Percentiles rank a stretch among this genome's conserved stretches.
Evolutionary conservation across 2,113 vertebrate species (phyloP).

Genomic region (Notothenia coriiceps): DNA sequence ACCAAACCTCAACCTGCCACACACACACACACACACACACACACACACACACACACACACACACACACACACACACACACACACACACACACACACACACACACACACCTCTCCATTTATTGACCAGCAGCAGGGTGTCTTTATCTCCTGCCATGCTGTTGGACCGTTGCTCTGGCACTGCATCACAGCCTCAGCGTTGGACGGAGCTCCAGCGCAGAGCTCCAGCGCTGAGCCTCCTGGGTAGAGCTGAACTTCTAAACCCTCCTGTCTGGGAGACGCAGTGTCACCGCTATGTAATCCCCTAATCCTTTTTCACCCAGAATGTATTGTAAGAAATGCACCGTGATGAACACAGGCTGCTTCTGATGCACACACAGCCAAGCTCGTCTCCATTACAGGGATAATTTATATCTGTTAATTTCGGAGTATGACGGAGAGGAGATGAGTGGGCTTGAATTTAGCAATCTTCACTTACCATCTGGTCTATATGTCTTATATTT

Average conservation of each 20-base stretch:
- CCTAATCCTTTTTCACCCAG: slow-evolving; percentile 71
- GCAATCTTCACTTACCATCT: slow-evolving; percentile 89
- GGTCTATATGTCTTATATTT: slow-evolving; percentile 82
- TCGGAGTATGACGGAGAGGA: slow-evolving; percentile 8
- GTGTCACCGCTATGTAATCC: slow-evolving; percentile 74
- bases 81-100: too few species aligned
- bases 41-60: too few species aligned
- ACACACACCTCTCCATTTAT: slow-evolving; percentile 64
- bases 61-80: too few species aligned
- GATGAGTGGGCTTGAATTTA: slow-evolving; percentile 48
- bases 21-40: too few species aligned
- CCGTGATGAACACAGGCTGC: slow-evolving; percentile 12
- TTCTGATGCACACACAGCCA: slow-evolving; percentile 9
- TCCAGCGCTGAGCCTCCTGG: slow-evolving; percentile 61
- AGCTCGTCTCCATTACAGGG: slow-evolving; percentile 17
- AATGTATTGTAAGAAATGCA: slow-evolving; percentile 46
- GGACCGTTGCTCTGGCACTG: slow-evolving; percentile 77
- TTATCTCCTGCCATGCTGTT: slow-evolving; percentile 75
- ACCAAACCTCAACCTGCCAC: background rate
- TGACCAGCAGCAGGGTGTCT: slow-evolving; percentile 76
- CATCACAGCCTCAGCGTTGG: slow-evolving; percentile 79
- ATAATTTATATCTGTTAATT: slow-evolving; percentile 13
- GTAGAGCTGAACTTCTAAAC: slow-evolving; percentile 83
- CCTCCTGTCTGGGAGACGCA: slow-evolving; percentile 73
- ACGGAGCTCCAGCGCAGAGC: slow-evolving; percentile 42